Evolutionary conservation across 2,113 vertebrate species (phyloP).

Genomic region (Gopherus evgoodei): DNA sequence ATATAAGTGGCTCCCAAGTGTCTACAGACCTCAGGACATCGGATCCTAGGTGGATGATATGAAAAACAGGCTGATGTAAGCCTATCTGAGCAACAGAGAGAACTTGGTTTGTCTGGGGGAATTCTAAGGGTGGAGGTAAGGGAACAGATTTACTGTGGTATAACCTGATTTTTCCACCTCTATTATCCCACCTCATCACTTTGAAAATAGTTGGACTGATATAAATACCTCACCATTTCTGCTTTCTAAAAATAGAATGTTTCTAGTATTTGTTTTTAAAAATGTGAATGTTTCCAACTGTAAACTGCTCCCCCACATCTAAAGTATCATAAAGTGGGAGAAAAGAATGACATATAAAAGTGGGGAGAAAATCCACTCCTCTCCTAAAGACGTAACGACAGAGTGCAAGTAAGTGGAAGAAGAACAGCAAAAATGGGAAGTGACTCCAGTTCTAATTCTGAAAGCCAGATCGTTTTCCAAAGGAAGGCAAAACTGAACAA

Average conservation of each 20-base stretch:
- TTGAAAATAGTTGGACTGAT: background rate
- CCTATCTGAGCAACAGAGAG: background rate
- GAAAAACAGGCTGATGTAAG: background rate
- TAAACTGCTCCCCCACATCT: background rate
- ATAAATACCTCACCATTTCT: background rate
- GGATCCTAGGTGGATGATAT: background rate
- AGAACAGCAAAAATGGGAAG: background rate
- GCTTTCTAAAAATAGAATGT: background rate
- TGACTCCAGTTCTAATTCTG: background rate
- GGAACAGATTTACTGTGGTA: background rate
- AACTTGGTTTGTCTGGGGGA: background rate
- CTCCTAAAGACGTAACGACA: background rate
- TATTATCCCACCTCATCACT: fast-evolving
- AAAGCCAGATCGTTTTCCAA: background rate
- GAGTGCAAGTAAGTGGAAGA: background rate
- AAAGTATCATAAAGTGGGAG: background rate
- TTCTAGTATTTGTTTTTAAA: background rate
- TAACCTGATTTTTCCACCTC: background rate
- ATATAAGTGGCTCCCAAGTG: background rate
- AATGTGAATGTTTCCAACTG: background rate
- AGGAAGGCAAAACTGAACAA: background rate
- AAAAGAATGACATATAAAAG: background rate
- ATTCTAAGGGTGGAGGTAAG: background rate
- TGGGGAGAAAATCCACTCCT: background rate
- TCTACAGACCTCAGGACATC: background rate